These are phyloP conservation scores for Lerista edwardsae DNA, from an alignment of 2,797 vertebrate species.

Conservation along the genomic window DNA sequence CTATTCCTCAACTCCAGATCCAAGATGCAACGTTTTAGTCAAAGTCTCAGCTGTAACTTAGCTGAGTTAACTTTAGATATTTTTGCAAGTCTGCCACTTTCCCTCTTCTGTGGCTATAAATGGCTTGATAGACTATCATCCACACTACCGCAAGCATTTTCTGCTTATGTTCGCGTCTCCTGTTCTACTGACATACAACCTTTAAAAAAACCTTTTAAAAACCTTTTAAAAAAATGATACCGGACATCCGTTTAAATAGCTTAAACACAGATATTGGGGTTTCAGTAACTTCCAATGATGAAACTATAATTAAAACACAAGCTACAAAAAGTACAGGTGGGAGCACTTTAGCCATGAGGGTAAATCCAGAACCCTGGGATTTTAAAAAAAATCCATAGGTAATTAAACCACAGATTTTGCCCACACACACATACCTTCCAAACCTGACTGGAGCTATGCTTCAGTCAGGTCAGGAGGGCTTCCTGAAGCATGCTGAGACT, in stretches of 20 bases:
- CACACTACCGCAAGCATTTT: constrained; percentile 16
- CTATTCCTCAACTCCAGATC: not conserved
- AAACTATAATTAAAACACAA: not conserved
- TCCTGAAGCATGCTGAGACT: too few relatives aligned
- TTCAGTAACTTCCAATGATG: constrained; percentile 1
- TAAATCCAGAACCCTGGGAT: too few relatives aligned
- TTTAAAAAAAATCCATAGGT: too few relatives aligned
- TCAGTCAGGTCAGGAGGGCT: too few relatives aligned
- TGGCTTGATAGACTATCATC: not conserved
- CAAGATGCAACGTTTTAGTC: not conserved
- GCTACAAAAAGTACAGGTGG: too few relatives aligned
- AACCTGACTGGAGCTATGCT: too few relatives aligned
- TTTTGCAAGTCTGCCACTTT: not conserved
- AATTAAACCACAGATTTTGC: too few relatives aligned
- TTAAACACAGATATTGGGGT: constrained; percentile 8
- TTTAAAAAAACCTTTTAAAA: not conserved
- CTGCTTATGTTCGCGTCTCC: constrained; percentile 27
- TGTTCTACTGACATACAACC: constrained; percentile 3
- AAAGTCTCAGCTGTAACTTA: not conserved
- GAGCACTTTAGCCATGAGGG: too few relatives aligned
- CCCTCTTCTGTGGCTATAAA: constrained; percentile 12
- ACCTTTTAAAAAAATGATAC: not conserved
- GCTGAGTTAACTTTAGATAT: not conserved
- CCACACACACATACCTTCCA: too few relatives aligned
- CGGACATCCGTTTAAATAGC: constrained; percentile 13